Evolutionary conservation across 2,797 vertebrate genomes (phyloP).

Genomic region (Chloroceryle amazona): DNA sequence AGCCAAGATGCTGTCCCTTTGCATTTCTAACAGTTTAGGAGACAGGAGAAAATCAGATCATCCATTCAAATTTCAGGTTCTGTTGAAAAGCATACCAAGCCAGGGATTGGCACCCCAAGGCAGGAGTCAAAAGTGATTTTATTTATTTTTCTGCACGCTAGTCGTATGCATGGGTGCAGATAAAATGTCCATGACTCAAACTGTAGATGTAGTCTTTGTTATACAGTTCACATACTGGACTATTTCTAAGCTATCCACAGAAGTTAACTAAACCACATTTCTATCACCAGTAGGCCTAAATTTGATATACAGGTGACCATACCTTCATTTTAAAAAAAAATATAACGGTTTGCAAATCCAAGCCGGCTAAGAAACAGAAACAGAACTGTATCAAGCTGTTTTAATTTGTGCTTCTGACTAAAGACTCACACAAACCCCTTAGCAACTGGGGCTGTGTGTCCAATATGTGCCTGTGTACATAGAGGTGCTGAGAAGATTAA

Average conservation of each 20-base stretch:
- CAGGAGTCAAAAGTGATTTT: not conserved
- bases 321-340: conserved; percentile 4
- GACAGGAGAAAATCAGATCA: not conserved
- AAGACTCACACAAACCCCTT: not conserved
- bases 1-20: not conserved
- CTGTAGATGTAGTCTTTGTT: not conserved
- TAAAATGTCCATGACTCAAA: not conserved
- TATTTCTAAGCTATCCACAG: not conserved
- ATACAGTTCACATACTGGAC: not conserved
- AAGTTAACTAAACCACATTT: not conserved
- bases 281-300: not conserved
- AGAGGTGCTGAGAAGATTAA: not conserved
- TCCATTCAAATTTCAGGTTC: not conserved
- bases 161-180: not conserved
- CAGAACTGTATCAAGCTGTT: not conserved
- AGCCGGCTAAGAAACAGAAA: not conserved
- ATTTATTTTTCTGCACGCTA: not conserved
- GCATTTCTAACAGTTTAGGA: not conserved
- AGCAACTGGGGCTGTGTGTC: not conserved
- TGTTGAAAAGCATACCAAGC: not conserved
- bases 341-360: not conserved
- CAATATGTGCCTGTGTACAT: not conserved
- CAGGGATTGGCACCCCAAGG: not conserved
- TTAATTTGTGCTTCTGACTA: not conserved
- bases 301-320: not conserved